Base-by-base conservation (phyloP, 2,888 invertebrate genomes). In the Ophion costatus region DNA sequence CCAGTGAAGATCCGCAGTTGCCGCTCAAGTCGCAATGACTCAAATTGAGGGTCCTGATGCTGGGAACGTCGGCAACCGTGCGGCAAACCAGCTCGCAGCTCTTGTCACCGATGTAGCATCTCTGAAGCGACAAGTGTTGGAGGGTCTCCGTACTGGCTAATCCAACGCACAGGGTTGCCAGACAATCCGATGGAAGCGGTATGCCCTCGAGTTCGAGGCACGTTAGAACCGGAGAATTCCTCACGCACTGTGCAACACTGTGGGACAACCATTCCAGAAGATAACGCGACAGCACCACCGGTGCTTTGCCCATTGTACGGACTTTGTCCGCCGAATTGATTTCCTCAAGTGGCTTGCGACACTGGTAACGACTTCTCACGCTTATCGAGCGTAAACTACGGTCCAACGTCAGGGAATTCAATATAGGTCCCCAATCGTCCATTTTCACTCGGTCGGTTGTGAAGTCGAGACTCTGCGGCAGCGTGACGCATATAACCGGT, bases 381-480 rank as follows among this genome's bases (percentile, higher is more conserved):
- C 95, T 95, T 84, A 97, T 94, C 24, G 84, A 95, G 95, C 92
- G 96, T 5, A 97, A 94, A 83, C 96, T 96, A 73, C 96, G 95
- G 92, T 97, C 97, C 87, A 96, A 95, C 70, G 96, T 95, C 6
- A 97, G 93, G 0, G 97, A 96, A 89, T 96, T 96, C 73, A 97
- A 93, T 70, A 97, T 96, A 1, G 97, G 96, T 45, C 95, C 94
- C 97, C 97, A 97, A 87, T 97, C 97, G 84, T 95, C 95, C 85
- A 96, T 95, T 90, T 96, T 96, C 73, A 97, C 95, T 87, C 97
- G 95, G 91, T 97, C 97, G 74, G 96, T 96, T 87, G 95, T 95
- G 89, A 97, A 96, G 88, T 97, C 97, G 84, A 96, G 89, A 61
- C 94, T 93, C 71, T 95, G 89, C 1, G 93, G 93, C 42, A 94